Conservation (phyloP, 2,888 invertebrate species). For the Ormyrus thymus region DNA sequence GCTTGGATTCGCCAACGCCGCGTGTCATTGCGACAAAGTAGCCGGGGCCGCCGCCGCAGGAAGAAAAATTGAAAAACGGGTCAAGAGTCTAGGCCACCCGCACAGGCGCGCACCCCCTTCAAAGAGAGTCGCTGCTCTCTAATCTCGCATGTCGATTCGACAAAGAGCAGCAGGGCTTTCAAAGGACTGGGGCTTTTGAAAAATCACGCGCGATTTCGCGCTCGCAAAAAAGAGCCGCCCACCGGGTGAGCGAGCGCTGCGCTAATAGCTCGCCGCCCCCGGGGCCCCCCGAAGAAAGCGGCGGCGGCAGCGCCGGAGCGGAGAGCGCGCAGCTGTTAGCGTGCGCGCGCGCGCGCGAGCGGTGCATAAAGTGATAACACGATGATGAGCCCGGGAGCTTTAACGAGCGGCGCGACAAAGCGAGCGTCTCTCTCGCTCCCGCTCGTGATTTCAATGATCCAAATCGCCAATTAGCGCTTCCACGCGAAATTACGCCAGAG, state of each 20-base stretch:
- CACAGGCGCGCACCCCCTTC: not conserved
- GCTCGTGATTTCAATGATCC: conserved; percentile 38
- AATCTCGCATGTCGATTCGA: conserved; percentile 26
- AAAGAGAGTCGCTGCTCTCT: conserved; percentile 18
- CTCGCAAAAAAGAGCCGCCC: not conserved
- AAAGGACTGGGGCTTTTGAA: conserved; percentile 12
- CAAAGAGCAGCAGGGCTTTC: not conserved
- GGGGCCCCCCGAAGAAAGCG: too few relatives aligned
- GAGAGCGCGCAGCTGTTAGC: too few relatives aligned
- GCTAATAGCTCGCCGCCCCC: conserved; percentile 14
- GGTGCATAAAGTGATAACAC: conserved; percentile 35
- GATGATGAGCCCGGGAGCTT: conserved; percentile 33
- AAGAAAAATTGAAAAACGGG: too few relatives aligned
- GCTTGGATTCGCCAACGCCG: too few relatives aligned
- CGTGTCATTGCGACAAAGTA: too few relatives aligned
- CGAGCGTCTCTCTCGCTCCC: not conserved
- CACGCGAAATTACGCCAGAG: conserved; percentile 35
- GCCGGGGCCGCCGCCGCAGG: too few relatives aligned
- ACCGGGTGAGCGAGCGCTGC: too few relatives aligned
- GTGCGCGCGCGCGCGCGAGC: not conserved
- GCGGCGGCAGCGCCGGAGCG: too few relatives aligned
- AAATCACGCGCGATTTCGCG: conserved; percentile 2
- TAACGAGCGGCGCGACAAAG: conserved; percentile 46
- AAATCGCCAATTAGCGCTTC: conserved; percentile 49
- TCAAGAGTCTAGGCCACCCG: too few relatives aligned